phyloP scores from a whole-genome alignment of 2,888 invertebrate genomes.

The Creontiades dilutus region DNA sequence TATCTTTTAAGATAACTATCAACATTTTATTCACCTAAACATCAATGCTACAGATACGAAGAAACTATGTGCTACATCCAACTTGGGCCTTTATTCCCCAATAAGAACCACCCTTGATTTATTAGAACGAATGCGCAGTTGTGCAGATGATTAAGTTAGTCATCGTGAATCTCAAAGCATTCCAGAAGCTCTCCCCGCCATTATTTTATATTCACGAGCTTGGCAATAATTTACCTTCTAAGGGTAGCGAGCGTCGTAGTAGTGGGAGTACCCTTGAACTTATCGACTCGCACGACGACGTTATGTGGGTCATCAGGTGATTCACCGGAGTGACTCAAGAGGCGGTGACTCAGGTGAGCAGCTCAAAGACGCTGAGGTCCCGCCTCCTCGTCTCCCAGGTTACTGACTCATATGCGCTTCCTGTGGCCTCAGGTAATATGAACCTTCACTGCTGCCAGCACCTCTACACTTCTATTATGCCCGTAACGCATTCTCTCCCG shows the following conservation, averaged over 20 bases:
- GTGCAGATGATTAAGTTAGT: no score
- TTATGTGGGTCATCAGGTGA: constrained; percentile 59
- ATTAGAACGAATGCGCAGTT: no score
- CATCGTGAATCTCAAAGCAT: no score
- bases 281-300: constrained; percentile 26
- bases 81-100: no score
- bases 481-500: background rate
- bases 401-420: constrained; percentile 60
- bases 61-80: no score
- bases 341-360: constrained; percentile 52
- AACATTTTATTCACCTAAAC: no score
- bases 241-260: background rate
- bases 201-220: no score
- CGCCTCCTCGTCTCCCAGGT: constrained; percentile 8
- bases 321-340: constrained; percentile 48
- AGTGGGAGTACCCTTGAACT: constrained; percentile 49
- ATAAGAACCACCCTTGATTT: no score
- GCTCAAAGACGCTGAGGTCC: background rate
- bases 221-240: no score
- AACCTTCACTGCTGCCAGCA: background rate
- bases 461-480: background rate
- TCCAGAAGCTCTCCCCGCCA: no score
- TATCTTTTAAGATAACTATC: no score
- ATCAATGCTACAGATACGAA: no score
- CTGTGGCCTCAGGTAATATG: constrained; percentile 28